A percentile compares a stretch with the other conserved stretches of the same genome.
phyloP scores from a whole-genome alignment of 2,113 vertebrate species.

The Xiphophorus maculatus region DNA sequence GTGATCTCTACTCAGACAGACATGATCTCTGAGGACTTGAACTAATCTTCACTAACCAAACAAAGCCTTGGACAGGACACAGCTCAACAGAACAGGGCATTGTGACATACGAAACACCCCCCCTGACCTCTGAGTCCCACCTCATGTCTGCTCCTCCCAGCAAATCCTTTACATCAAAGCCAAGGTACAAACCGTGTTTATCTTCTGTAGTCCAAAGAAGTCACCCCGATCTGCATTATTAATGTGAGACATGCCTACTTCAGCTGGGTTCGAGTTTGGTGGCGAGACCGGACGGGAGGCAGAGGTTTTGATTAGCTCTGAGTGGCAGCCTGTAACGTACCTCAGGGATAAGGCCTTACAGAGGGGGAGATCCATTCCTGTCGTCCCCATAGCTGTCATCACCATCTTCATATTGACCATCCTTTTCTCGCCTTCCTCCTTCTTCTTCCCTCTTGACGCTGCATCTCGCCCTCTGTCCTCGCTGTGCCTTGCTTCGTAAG shows the following conservation, averaged over 20 bases:
- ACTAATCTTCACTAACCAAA: slow-evolving; percentile 71
- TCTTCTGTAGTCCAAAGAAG: slow-evolving; percentile 77
- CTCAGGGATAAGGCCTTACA: slow-evolving; percentile 91
- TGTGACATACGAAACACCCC: slow-evolving; percentile 43
- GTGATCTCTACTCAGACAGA: slow-evolving; percentile 53
- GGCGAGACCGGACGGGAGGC: slow-evolving; percentile 21
- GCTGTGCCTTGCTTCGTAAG: slow-evolving; percentile 87
- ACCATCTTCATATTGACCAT: slow-evolving; percentile 21
- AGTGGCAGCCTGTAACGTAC: slow-evolving; percentile 84
- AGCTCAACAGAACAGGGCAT: slow-evolving; percentile 63
- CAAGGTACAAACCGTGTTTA: slow-evolving; percentile 75
- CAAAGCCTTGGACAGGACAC: slow-evolving; percentile 63
- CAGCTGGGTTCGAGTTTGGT: slow-evolving; percentile 18
- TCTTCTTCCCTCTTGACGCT: slow-evolving; percentile 66
- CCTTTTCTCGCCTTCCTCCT: slow-evolving; percentile 15
- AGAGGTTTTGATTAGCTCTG: slow-evolving; percentile 44
- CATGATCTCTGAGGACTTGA: slow-evolving; percentile 62
- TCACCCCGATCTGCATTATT: slow-evolving; percentile 46
- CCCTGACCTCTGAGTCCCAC: slow-evolving; percentile 8
- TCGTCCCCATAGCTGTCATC: slow-evolving; percentile 70
- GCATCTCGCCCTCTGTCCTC: slow-evolving; percentile 85
- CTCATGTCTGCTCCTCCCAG: slow-evolving; percentile 1
- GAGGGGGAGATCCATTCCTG: slow-evolving; percentile 84
- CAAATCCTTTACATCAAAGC: slow-evolving; percentile 43
- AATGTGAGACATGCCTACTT: slow-evolving; percentile 41